Conservation (phyloP, 2,797 vertebrate genomes). For the Sebastes ruberrimus region DNA sequence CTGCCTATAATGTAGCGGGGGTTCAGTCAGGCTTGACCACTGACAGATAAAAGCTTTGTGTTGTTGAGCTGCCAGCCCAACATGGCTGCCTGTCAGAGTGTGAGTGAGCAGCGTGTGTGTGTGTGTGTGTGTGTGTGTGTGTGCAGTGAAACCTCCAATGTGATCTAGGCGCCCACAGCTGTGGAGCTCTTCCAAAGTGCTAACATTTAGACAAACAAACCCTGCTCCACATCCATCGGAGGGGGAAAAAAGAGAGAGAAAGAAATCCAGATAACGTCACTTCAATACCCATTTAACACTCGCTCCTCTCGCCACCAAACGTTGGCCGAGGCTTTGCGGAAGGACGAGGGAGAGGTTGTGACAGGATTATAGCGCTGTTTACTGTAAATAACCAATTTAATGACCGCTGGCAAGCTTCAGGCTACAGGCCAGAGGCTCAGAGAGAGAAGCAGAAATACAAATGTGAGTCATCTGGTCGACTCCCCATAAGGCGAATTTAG, state of each 20-base stretch:
- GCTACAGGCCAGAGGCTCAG: slow-evolving; percentile 63
- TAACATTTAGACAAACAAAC: slow-evolving; percentile 82
- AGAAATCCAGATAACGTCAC: slow-evolving; percentile 71
- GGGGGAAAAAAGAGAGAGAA: slow-evolving; percentile 39
- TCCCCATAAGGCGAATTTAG: slow-evolving; percentile 62
- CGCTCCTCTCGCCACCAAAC: slow-evolving; percentile 59
- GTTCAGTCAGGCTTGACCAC: slow-evolving; percentile 84
- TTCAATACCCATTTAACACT: slow-evolving; percentile 68
- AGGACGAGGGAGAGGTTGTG: slow-evolving; percentile 62
- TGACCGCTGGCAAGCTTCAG: slow-evolving; percentile 68
- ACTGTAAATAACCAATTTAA: slow-evolving; percentile 80
- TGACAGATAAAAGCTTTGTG: slow-evolving; percentile 86
- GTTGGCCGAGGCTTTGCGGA: slow-evolving; percentile 60
- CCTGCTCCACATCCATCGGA: slow-evolving; percentile 68
- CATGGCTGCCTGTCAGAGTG: slow-evolving; percentile 83
- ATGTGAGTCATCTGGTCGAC: slow-evolving; percentile 75
- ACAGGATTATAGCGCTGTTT: slow-evolving; percentile 70
- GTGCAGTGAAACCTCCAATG: slow-evolving; percentile 68
- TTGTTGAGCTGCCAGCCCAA: slow-evolving; percentile 83
- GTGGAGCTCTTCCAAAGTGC: slow-evolving; percentile 79
- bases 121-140: slow-evolving; percentile 24
- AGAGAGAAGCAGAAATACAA: slow-evolving; percentile 66
- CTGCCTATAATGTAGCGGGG: slow-evolving; percentile 78
- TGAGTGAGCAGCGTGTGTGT: slow-evolving; percentile 70
- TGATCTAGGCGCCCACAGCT: slow-evolving; percentile 76